phyloP scores from a whole-genome alignment of 2,797 vertebrate species.

The Esox lucius region DNA sequence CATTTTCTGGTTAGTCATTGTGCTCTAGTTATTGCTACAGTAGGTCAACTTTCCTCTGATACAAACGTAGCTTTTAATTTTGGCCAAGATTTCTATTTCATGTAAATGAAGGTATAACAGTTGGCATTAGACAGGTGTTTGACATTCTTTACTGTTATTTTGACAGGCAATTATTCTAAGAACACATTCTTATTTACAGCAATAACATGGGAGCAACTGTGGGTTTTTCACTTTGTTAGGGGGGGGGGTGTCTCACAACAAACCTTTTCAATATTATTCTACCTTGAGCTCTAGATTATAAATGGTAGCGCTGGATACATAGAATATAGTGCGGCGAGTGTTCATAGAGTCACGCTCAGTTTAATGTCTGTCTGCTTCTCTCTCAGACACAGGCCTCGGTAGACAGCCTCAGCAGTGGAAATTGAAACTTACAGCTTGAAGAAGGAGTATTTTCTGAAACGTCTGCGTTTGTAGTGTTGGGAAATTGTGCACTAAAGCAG shows the following conservation, averaged over 20 bases:
- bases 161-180: too few species aligned
- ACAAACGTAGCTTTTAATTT: neutral
- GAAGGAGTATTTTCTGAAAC: constrained; percentile 54
- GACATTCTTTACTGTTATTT: too few species aligned
- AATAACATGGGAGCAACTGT: too few species aligned
- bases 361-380: constrained; percentile 2
- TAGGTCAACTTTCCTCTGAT: neutral
- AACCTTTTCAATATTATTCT: neutral
- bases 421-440: constrained; percentile 59
- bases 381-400: neutral
- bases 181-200: too few species aligned
- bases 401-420: constrained; percentile 40
- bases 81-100: neutral
- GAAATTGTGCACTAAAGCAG: constrained; percentile 53
- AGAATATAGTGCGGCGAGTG: neutral
- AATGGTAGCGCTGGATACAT: neutral
- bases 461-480: constrained; percentile 52
- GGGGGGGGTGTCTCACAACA: neutral
- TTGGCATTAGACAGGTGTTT: neutral
- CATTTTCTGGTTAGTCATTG: neutral
- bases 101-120: neutral
- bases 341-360: neutral
- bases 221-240: too few species aligned
- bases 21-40: neutral
- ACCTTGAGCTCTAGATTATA: neutral